Percentiles rank a stretch among this genome's conserved stretches.
Conservation (phyloP, 2,113 vertebrate genomes). For the Manacus vitellinus region DNA sequence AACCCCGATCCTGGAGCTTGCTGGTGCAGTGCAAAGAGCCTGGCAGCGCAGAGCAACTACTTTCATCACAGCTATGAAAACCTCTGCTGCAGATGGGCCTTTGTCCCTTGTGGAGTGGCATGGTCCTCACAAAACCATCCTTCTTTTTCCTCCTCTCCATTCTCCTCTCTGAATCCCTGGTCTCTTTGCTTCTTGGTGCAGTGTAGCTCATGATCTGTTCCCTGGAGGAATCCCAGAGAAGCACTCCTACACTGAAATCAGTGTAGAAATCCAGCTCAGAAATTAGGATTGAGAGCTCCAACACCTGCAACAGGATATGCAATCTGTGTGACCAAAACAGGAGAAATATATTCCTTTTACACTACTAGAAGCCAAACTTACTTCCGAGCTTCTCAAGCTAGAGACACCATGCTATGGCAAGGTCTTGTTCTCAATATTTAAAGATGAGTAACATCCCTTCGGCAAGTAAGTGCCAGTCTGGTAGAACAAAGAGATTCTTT, state of each 20-base stretch:
- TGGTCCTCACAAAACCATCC: neutral
- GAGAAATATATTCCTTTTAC: neutral
- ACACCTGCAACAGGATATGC: accelerated
- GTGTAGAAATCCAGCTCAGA: neutral
- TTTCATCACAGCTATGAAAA: neutral
- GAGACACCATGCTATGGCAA: neutral
- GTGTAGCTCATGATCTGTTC: neutral
- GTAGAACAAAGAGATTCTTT: constrained; percentile 3
- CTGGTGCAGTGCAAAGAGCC: neutral
- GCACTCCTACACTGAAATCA: neutral
- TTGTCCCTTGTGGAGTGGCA: neutral
- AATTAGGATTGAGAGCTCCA: neutral
- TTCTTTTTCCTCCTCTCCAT: neutral
- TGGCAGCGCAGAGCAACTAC: neutral
- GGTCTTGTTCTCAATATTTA: neutral
- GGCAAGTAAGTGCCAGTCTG: neutral
- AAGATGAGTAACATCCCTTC: neutral
- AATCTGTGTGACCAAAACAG: neutral
- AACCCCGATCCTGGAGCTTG: neutral
- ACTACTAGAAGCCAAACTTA: neutral
- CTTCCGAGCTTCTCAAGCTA: neutral
- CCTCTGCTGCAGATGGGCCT: neutral
- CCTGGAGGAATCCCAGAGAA: neutral
- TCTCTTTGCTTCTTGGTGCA: neutral
- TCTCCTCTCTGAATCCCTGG: neutral